Percentiles rank a stretch among this genome's conserved stretches.
phyloP scores from a whole-genome alignment of 2,113 vertebrate species.

The Cochlearius cochlearius region DNA sequence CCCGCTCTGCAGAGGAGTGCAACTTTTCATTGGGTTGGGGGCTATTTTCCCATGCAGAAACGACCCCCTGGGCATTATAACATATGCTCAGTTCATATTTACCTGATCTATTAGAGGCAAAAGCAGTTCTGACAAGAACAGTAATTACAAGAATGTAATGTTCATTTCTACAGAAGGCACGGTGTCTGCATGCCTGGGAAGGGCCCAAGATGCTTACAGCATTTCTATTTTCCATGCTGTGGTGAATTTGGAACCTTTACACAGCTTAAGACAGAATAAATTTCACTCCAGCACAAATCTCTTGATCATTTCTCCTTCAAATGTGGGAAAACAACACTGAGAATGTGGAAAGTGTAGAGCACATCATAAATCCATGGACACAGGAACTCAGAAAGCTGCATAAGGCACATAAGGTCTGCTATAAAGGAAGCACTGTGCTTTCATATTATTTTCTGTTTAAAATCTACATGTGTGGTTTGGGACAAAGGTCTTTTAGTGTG shows the following conservation, averaged over 20 bases:
- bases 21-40: background rate
- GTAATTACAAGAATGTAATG: slow-evolving; percentile 21
- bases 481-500: slow-evolving; percentile 82
- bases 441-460: slow-evolving; percentile 79
- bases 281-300: slow-evolving; percentile 78
- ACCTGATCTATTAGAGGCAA: slow-evolving; percentile 26
- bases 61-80: background rate
- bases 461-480: slow-evolving; percentile 81
- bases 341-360: slow-evolving; percentile 76
- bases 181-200: slow-evolving; percentile 61
- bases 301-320: slow-evolving; percentile 81
- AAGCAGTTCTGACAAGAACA: slow-evolving; percentile 14
- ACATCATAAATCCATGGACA: slow-evolving; percentile 81
- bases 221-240: slow-evolving; percentile 80
- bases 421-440: slow-evolving; percentile 80
- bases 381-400: slow-evolving; percentile 76
- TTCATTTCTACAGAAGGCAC: slow-evolving; percentile 52
- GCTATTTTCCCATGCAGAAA: background rate
- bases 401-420: slow-evolving; percentile 73
- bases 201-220: slow-evolving; percentile 69
- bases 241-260: slow-evolving; percentile 76
- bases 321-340: slow-evolving; percentile 77
- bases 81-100: slow-evolving; percentile 28
- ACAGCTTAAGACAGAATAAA: slow-evolving; percentile 80
- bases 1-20: background rate